phyloP scores from a whole-genome alignment of 2,797 vertebrate genomes.

The Dallia pectoralis region DNA sequence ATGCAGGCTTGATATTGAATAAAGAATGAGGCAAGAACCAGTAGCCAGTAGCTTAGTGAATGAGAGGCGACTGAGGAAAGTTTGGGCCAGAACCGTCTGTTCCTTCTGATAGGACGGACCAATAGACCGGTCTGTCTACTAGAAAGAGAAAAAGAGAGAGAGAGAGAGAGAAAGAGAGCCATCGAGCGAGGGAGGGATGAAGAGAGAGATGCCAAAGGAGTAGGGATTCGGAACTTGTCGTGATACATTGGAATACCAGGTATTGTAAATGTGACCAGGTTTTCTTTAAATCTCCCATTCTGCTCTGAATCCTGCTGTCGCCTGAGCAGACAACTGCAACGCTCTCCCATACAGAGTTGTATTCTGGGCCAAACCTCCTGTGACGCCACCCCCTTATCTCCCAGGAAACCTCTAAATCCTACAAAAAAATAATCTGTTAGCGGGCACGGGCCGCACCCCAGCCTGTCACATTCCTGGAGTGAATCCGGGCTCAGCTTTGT shows the following conservation, averaged over 20 bases:
- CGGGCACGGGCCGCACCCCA: conserved; percentile 26
- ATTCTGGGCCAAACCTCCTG: conserved; percentile 21
- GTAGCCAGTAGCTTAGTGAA: conserved; percentile 5
- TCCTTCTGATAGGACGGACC: not conserved
- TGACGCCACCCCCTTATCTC: not conserved
- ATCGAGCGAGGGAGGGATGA: too few species aligned
- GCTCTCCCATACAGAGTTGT: not conserved
- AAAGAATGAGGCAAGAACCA: not conserved
- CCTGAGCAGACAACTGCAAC: not conserved
- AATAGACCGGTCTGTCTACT: not conserved
- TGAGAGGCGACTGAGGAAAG: not conserved
- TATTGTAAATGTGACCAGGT: not conserved
- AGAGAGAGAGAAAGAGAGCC: conserved; percentile 9
- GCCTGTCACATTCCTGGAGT: conserved; percentile 21
- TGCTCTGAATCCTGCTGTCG: not conserved
- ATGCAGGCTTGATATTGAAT: not conserved
- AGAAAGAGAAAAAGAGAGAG: conserved; percentile 11
- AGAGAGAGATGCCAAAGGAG: not conserved
- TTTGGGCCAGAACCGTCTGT: not conserved
- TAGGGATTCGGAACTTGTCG: not conserved
- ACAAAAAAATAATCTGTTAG: conserved; percentile 16
- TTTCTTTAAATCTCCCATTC: not conserved
- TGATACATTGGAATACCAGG: not conserved
- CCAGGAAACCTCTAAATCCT: conserved; percentile 39
- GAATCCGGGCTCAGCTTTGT: conserved; percentile 23